Evolutionary conservation across 2,113 vertebrate genomes (phyloP).

Genomic region (Puntigrus tetrazona): DNA sequence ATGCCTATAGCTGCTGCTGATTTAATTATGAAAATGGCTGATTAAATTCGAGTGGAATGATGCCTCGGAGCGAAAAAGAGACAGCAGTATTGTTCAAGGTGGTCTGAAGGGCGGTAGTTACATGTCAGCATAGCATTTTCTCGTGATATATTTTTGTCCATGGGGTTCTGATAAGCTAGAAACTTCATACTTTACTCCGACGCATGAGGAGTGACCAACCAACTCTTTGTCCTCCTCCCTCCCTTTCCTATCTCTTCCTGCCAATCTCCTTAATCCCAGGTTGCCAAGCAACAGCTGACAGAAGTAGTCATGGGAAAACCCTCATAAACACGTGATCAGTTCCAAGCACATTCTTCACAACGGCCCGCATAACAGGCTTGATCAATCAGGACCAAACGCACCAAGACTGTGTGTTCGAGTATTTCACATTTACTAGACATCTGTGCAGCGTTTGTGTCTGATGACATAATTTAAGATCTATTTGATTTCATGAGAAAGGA

Average conservation of each 20-base stretch:
- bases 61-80: not conserved
- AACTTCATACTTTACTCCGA: not conserved
- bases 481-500: not conserved
- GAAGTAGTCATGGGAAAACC: slow-evolving; percentile 39
- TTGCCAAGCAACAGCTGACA: slow-evolving; percentile 46
- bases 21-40: not conserved
- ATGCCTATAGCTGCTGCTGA: not conserved
- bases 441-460: not conserved
- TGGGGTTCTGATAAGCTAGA: not conserved
- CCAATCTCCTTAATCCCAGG: slow-evolving; percentile 42
- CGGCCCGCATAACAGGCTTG: slow-evolving; percentile 12
- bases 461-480: not conserved
- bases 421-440: not conserved
- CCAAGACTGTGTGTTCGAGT: not conserved
- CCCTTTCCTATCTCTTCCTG: slow-evolving; percentile 14
- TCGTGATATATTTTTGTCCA: not conserved
- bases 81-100: not conserved
- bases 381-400: not conserved
- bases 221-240: slow-evolving; percentile 10
- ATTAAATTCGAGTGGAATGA: slow-evolving; percentile 3
- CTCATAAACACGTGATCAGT: slow-evolving; percentile 25
- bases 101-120: not conserved
- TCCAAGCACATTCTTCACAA: not conserved
- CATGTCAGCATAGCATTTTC: not conserved
- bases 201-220: slow-evolving; percentile 10